Base-by-base conservation (phyloP, 2,888 invertebrate species). In the Hirtodrosophila confusa region DNA sequence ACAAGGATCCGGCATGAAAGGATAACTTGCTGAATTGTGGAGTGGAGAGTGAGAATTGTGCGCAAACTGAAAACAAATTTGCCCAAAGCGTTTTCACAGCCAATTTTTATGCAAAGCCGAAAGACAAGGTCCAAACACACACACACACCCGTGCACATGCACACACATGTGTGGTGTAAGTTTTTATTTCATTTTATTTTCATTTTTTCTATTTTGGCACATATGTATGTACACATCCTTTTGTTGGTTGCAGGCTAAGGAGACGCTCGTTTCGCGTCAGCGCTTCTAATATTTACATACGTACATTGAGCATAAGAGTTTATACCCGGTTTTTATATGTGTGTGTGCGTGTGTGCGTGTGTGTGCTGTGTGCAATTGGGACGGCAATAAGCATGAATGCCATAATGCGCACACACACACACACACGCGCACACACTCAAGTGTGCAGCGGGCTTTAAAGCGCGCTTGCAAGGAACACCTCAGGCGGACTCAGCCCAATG, bases 41-140 rank as follows among this genome's bases (percentile, higher is more conserved):
- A 17, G 17, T 17, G 17, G 47, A 51, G 54, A 39, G 69, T 12
- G 50, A 47, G 49, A 45, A 75, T 57, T 80, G 78, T 74, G 63
- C 43, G 69, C 67, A 86, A 79, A 70, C 67, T 57, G 58, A 62
- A 80, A 73, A 73, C 64, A 83, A 82, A 80, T 88, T 80, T 65
- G 80, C 88, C 88, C 85, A 80, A 88, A 86, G 82, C 82, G 69
- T 84, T 82, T 82, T 88, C 82, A 84, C 87, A 82, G 88, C 88
- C 88, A 88, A 88, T 88, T 88, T 86, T 68, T 88, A 88, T 84
- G 80, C 70, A 86, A 86, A 82, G 66, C 66, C 64, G 80, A 88
- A 31, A 77, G 85, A 84, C 88, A 84, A 72, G 88, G 68, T 36
- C 53, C 64, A 53, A 69, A 62, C n/a, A 50, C 9, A 23, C 6